phyloP scores from a whole-genome alignment of 2,113 vertebrate genomes.

The Misgurnus anguillicaudatus region DNA sequence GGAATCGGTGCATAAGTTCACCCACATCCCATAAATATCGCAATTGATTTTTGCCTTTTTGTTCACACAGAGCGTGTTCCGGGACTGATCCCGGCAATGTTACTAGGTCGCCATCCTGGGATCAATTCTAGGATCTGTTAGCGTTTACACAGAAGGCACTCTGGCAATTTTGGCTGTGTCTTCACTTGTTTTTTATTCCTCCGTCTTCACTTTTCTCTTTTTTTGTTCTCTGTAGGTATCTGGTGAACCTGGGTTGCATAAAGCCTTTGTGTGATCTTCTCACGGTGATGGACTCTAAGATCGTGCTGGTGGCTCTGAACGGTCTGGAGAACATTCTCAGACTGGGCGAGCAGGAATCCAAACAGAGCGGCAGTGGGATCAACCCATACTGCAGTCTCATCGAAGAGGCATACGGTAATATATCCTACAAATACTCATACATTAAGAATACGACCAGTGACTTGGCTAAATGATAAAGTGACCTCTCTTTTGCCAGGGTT shows the following conservation, averaged over 20 bases:
- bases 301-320: conserved; percentile 93
- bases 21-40: too few species aligned
- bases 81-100: too few species aligned
- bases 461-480: neutral
- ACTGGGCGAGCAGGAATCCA: conserved; percentile 94
- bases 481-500: conserved; percentile 73
- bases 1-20: too few species aligned
- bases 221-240: conserved; percentile 75
- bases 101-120: too few species aligned
- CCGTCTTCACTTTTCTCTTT: neutral
- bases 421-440: neutral
- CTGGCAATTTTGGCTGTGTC: conserved; percentile 7
- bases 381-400: conserved; percentile 97
- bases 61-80: too few species aligned
- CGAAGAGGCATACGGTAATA: conserved; percentile 90
- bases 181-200: neutral
- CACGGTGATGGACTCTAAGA: conserved; percentile 98
- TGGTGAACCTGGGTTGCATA: conserved; percentile 94
- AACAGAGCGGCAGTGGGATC: conserved; percentile 84
- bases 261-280: conserved; percentile 95
- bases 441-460: too few species aligned
- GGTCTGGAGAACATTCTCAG: conserved; percentile 95
- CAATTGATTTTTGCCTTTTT: too few species aligned
- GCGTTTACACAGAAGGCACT: too few species aligned
- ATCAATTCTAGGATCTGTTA: too few species aligned